Evolutionary conservation across 1,140 invertebrate species (phyloP), one percentile per base, ranked within the genome.

Genomic region (Bombus picipes): DNA sequence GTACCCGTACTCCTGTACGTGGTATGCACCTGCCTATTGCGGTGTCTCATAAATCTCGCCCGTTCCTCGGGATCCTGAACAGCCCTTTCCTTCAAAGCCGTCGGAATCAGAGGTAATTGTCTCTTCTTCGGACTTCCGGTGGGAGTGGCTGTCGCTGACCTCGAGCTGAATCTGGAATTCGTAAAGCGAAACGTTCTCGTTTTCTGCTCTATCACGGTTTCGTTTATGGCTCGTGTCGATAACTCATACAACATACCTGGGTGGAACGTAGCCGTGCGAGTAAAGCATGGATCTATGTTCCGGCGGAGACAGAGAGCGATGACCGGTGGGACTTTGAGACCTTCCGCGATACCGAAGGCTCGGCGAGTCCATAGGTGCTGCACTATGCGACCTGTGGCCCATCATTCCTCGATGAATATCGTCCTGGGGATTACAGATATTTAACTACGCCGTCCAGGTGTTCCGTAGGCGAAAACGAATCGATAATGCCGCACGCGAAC

Each of bases 81-180:
- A 53, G 97, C 96, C 89, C 97, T 96, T 90, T 97, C 97, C 86
- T 97, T 97, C 85, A 97, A 94, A 77, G 97, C 97, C 88, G 96
- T 95, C 92, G 98, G 98, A 92, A 99, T 98, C 95, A 98, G 98
- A 88, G 99, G 99, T 89, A 99, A 96, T 96, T 99, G 98, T 86
- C 99, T 96, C 95, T 99, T 99, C 95, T 99, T 99, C 43, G 98
- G 98, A 59, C 98, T 99, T 66, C 98, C 98, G 47, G 98, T 98
- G 72, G 98, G 98, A n/a, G 98, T 99, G 53, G 98, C 98, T 57
- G 98, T 98, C 62, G 98, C 98, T 70, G 98, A 98, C 65, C 98
- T 96, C 47, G 98, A 98, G 92, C 97, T 96, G 92, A 97, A 97
- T 88, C 97, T 96, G 80, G 95, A 95, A 87, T 41, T 15, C 39